phyloP scores from a whole-genome alignment of 1,140 invertebrate genomes.

The Drosophila burlai region DNA sequence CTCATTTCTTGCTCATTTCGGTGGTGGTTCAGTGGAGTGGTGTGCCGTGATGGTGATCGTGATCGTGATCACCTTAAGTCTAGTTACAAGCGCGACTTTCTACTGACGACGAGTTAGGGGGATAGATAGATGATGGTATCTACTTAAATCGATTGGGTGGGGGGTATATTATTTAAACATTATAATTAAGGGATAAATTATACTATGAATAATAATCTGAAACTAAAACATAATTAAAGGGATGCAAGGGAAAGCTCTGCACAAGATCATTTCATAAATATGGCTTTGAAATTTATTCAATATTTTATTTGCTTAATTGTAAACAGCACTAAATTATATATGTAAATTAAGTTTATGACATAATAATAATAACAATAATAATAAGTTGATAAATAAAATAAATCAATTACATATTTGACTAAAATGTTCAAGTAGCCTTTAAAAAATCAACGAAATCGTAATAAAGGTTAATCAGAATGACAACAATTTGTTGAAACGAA shows the following conservation, averaged over 20 bases:
- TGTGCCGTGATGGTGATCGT: constrained; percentile 22
- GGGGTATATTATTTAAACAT: not conserved
- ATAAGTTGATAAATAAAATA: not conserved
- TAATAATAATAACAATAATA: not conserved
- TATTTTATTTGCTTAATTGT: too few relatives aligned
- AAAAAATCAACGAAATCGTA: not conserved
- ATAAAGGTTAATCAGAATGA: constrained; percentile 5
- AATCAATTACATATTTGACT: too few relatives aligned
- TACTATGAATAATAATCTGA: not conserved
- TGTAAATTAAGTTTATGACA: not conserved
- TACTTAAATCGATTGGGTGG: not conserved
- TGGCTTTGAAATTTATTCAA: not conserved
- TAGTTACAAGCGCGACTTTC: constrained; percentile 41
- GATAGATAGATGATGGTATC: not conserved
- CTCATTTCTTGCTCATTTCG: constrained; percentile 61
- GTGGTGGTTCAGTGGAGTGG: constrained; percentile 35
- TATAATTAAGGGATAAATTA: not conserved
- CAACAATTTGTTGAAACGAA: constrained; percentile 10
- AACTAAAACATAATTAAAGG: too few relatives aligned
- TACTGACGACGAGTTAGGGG: constrained; percentile 17
- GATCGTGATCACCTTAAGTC: constrained; percentile 36
- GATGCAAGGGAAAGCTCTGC: not conserved
- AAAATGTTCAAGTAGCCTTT: not conserved
- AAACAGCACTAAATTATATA: not conserved
- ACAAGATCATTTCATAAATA: not conserved